Evolutionary conservation across 2,888 invertebrate genomes (phyloP), one percentile per base, ranked within the genome.

Genomic region (Fragum sueziense): DNA sequence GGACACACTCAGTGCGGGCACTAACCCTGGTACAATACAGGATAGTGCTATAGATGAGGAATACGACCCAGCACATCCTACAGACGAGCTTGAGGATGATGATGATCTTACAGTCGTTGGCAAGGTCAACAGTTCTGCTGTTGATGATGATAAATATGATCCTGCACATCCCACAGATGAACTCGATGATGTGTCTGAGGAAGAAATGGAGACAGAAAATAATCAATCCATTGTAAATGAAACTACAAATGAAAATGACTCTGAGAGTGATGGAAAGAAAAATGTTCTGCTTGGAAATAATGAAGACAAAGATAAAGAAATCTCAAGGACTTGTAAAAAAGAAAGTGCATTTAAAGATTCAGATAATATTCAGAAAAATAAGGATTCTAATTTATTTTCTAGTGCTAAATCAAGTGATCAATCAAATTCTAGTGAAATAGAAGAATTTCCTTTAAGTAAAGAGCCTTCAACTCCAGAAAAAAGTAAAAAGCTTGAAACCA

Each of bases 111-210:
- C 47, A 20, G n/a, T n/a, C 2, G 17, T 14, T 47, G 47, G 47
- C n/a, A 68, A 25, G 31, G 34, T n/a, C n/a, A 33, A 67, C 20
- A 31, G 25, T 33, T 69, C 72, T 34, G 17, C 17, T 2, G 17
- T 14, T 4, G 76, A 80, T 69, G 80, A 70, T 51, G 81, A 82
- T 70, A 75, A 69, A 27, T 82, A 85, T 54, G 84, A 87, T 29
- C 82, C 82, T 20, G 82, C 77, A 22, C 82, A 85, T 52, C 81
- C 85, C 11, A 85, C 82, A 47, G 84, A 82, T 70, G 82, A 81
- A 52, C 27, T 80, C 0, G 79, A 76, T 34, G 69, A 74, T 47
- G 52, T 31, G 6, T 51, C 51, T 22, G 72, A 62, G 2, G 72
- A 72, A 29, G 72, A 72, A 14, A 57, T 57, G 25, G 57, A 27